Evolutionary conservation across 2,888 invertebrate genomes (phyloP), one percentile per base, ranked within the genome.

Genomic region (Cabera pusaria): DNA sequence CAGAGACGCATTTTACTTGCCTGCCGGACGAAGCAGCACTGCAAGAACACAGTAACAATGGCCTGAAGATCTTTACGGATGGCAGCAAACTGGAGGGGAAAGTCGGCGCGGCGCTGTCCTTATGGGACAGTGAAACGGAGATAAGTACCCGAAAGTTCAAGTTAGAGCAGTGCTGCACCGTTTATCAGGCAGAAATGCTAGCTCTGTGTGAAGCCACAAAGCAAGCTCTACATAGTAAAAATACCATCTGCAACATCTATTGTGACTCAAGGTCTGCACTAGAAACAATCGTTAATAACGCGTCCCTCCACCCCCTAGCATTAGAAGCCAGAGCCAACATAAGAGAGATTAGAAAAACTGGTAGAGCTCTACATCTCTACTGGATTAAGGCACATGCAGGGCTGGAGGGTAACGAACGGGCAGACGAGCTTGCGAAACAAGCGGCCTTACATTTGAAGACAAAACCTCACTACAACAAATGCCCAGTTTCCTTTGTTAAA

Each of bases 361-460:
- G 18, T 8, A 37, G 34, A 23, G 5, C 5, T 3, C 17, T 35
- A 0, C 3, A 14, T 0, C 7, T 41, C 1, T 35, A 8, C 25
- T 41, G 43, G 38, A 14, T 38, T 0, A 44, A 31, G 6, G 43
- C 43, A 0, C 43, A 38, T 7, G 43, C 25, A 0, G 43, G 43
- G 0, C 7, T 43, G 0, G 24, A 17, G 5, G 44, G 35, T 0
- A 35, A 35, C n/a, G 38, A 44, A 6, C 7, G 40, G 2, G 39
- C 28, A 2, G 14, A 14, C 4, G 14, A 14, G 14, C 14, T 14
- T 2, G 14, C 14, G 4, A 14, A 14, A 4, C 3, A 32, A 44
- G 39, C 44, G 0, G 44, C 44, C 3, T 12, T 22, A 0, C 9
- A n/a, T 1, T 0, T 9, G 0, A 44, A 40, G 6, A 43, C 7